Percentiles rank a stretch among this genome's conserved stretches.
phyloP scores from a whole-genome alignment of 2,888 invertebrate species.

The Watsonalla binaria region DNA sequence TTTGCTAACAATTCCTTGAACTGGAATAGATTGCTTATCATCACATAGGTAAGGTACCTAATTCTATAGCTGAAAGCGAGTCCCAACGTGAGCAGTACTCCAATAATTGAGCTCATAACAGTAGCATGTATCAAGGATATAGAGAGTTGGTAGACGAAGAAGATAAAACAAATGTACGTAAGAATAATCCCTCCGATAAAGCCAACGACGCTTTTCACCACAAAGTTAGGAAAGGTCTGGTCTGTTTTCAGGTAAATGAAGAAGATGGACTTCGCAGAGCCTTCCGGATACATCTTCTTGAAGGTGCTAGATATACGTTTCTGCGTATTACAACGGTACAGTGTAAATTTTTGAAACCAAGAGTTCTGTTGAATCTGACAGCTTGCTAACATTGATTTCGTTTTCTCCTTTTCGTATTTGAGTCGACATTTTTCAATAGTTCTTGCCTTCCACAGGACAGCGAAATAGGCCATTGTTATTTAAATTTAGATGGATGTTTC shows the following conservation, averaged over 20 bases:
- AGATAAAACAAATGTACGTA: constrained; percentile 82
- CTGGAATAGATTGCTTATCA: too few relatives aligned
- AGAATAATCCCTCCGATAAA: constrained; percentile 81
- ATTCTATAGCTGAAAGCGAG: constrained; percentile 81
- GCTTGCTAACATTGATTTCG: constrained; percentile 65
- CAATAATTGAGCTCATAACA: constrained; percentile 80
- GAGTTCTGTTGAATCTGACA: constrained; percentile 59
- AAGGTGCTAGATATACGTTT: constrained; percentile 55
- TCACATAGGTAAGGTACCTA: constrained; percentile 33
- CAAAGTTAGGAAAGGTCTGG: constrained; percentile 75
- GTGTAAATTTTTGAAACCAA: constrained; percentile 66
- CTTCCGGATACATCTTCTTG: constrained; percentile 54
- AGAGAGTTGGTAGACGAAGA: constrained; percentile 82
- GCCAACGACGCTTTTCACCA: constrained; percentile 81
- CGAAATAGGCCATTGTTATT: constrained; percentile 73
- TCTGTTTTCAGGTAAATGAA: constrained; percentile 57
- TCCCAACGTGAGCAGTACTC: constrained; percentile 81
- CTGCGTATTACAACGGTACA: constrained; percentile 57
- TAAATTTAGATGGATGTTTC: background rate
- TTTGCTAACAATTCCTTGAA: too few relatives aligned
- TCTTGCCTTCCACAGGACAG: constrained; percentile 76
- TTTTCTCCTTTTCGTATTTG: constrained; percentile 78
- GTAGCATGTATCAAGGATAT: constrained; percentile 80
- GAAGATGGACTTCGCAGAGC: constrained; percentile 48
- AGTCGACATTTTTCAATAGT: constrained; percentile 68